Evolutionary conservation across 1,140 invertebrate species (phyloP), one percentile per base, ranked within the genome.

Genomic region (Dendrolimus punctatus): DNA sequence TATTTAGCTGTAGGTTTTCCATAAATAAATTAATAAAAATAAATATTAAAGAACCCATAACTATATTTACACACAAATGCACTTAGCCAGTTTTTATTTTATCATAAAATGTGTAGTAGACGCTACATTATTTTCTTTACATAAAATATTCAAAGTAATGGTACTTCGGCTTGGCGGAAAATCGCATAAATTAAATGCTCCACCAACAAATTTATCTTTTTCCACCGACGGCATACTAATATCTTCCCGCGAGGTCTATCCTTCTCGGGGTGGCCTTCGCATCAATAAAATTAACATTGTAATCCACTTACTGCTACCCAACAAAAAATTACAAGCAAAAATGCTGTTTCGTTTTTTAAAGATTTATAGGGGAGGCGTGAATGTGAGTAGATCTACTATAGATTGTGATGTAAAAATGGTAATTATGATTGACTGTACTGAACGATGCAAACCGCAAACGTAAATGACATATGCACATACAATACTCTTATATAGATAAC

Each of bases 201-300:
- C 66, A 71, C 66, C 73, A 83, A 80, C 73, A 72, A 78, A 78
- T 80, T 85, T 85, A 83, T 80, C 76, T 83, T 83, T 75, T 79
- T 72, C 62, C 71, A 80, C 78, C 76, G 79, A 79, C 78, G 71
- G 82, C 71, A 82, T 83, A 85, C 80, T 85, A 83, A 85, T 85
- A 79, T 53, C 43, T 46, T 40, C 8, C 45, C 44, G 53, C 57
- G 10, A 53, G 50, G 72, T 75, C 68, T 76, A 75, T 76, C 67
- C 77, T 71, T 54, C 37, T 74, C 44, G 61, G 73, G 75, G 75
- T 68, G 67, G 73, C 66, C 66, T 71, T 57, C 60, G 71, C 82
- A 80, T 85, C 80, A 81, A 83, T 85, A 82, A 85, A 85, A 85
- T 85, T 85, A 83, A 83, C 82, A 85, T 85, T 79, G 73, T 83